Evolutionary conservation across 64 coral and sea anemone species (phyloP).

Genomic region (Montipora capricornis): DNA sequence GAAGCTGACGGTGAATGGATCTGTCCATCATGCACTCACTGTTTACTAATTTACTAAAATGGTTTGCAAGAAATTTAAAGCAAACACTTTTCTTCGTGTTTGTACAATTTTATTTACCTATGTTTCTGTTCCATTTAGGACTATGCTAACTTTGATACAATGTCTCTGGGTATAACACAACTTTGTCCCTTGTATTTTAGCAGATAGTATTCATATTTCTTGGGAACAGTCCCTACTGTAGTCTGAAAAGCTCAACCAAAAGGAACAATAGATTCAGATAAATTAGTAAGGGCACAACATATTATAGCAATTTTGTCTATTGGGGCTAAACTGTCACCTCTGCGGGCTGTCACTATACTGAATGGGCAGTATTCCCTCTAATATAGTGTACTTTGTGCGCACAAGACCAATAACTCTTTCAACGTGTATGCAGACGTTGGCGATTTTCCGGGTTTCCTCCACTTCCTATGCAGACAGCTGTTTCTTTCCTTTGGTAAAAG

Average conservation of each 20-base stretch:
- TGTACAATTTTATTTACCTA: too few species aligned
- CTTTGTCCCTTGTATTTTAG: too few species aligned
- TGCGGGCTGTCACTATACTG: slow-evolving; percentile 6
- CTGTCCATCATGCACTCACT: background rate
- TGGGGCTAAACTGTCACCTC: background rate
- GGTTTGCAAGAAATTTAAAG: too few species aligned
- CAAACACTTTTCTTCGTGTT: too few species aligned
- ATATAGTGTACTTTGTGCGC: slow-evolving; percentile 26
- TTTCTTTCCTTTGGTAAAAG: slow-evolving; percentile 45
- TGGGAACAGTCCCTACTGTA: too few species aligned
- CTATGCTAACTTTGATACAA: too few species aligned
- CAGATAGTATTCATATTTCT: too few species aligned
- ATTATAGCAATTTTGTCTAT: slow-evolving; percentile 56
- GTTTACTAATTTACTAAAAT: too few species aligned
- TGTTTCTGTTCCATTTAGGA: too few species aligned
- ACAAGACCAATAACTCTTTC: slow-evolving; percentile 67
- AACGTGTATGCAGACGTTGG: slow-evolving; percentile 49
- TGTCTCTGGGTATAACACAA: too few species aligned
- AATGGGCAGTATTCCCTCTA: slow-evolving; percentile 50
- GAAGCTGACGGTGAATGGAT: slow-evolving; percentile 53
- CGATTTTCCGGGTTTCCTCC: slow-evolving; percentile 43
- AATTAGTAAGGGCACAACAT: slow-evolving; percentile 7
- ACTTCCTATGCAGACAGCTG: slow-evolving; percentile 35
- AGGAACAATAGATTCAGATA: too few species aligned
- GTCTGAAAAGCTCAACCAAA: too few species aligned